phyloP scores from a whole-genome alignment of 2,113 vertebrate genomes.

The Notiomystis cincta region DNA sequence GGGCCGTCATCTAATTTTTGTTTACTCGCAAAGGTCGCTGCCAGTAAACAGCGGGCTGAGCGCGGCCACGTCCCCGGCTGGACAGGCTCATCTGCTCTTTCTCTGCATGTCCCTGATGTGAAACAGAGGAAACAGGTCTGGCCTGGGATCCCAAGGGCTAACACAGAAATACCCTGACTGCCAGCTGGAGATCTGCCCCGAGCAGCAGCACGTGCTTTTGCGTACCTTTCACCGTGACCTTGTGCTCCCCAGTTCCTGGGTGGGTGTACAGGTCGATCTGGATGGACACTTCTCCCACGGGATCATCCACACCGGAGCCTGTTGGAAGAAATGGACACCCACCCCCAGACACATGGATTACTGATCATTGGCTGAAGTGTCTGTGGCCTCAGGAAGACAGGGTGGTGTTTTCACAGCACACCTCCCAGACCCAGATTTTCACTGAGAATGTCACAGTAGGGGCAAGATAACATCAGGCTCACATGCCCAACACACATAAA shows the following conservation, averaged over 20 bases:
- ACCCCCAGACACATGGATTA: neutral
- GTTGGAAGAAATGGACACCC: neutral
- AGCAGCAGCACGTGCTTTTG: neutral
- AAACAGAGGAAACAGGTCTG: neutral
- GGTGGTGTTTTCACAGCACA: neutral
- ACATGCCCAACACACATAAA: neutral
- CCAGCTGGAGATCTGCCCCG: neutral
- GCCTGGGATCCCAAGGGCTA: neutral
- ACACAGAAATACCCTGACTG: neutral
- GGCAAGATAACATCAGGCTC: neutral
- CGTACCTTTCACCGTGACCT: conserved; percentile 93
- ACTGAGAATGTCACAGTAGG: rapidly evolving
- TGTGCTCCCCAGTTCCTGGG: conserved; percentile 90
- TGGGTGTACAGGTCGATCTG: conserved; percentile 94
- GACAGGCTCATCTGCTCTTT: neutral
- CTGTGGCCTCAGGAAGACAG: neutral
- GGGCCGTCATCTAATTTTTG: neutral
- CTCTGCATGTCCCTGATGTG: neutral
- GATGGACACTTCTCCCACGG: conserved; percentile 92
- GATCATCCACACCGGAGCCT: conserved; percentile 90
- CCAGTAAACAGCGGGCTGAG: neutral
- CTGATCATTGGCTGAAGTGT: neutral
- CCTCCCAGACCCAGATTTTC: neutral
- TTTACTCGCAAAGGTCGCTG: neutral
- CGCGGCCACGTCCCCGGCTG: neutral